These are phyloP conservation scores for Cheilosia pagana DNA, from an alignment of 2,888 invertebrate species.

Conservation along the genomic window DNA sequence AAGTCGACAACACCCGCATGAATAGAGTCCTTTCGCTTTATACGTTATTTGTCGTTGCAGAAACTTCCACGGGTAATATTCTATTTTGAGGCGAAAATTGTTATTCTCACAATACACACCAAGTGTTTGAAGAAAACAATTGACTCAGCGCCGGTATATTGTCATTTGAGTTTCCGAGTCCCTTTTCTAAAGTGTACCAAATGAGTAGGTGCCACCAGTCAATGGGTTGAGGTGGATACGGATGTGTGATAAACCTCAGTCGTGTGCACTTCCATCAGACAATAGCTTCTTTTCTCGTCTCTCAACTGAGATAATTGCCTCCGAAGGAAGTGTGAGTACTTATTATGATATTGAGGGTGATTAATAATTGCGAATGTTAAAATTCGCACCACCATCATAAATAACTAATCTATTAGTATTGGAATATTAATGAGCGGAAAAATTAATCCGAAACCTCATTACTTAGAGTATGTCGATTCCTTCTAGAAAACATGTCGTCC, in stretches of 20 bases:
- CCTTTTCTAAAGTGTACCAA: constrained; percentile 22
- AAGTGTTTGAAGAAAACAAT: constrained; percentile 41
- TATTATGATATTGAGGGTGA: background rate
- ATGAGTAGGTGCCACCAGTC: constrained; percentile 16
- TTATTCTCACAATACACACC: constrained; percentile 30
- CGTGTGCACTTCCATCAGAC: constrained; percentile 28
- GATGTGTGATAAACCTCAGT: constrained; percentile 39
- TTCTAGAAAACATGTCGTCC: background rate
- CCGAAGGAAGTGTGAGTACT: background rate
- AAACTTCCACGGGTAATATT: constrained; percentile 18
- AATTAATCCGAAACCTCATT: constrained; percentile 18
- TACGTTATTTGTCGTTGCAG: background rate
- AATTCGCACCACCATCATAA: constrained; percentile 1
- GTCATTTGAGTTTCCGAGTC: constrained; percentile 36
- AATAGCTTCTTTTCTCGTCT: background rate
- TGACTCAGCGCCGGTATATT: constrained; percentile 57
- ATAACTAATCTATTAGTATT: constrained; percentile 4
- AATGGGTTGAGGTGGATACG: constrained; percentile 55
- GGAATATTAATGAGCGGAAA: constrained; percentile 22
- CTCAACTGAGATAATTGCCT: constrained; percentile 27
- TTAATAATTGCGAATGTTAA: background rate
- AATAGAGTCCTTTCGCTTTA: constrained; percentile 28
- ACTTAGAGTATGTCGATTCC: constrained; percentile 16
- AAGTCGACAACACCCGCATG: constrained; percentile 10
- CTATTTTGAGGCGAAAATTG: constrained; percentile 38